Conservation (phyloP, 2,113 vertebrate genomes). For the Apodemus speciosus region DNA sequence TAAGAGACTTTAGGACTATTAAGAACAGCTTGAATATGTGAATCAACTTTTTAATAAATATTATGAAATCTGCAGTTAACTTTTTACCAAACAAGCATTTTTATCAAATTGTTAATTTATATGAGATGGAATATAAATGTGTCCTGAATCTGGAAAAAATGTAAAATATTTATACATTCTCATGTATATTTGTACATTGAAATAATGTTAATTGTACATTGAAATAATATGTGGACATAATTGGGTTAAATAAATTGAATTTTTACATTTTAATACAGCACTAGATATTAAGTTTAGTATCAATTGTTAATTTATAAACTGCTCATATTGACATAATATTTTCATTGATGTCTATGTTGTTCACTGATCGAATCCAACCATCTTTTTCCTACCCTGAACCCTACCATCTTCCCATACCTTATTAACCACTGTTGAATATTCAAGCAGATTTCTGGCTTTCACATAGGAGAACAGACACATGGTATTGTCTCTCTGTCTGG, state of each 20-base stretch:
- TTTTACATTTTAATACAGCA: background rate
- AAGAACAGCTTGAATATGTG: background rate
- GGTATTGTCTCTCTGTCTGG: background rate
- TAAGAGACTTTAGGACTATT: background rate
- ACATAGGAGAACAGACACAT: background rate
- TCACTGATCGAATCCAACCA: background rate
- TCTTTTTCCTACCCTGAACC: background rate
- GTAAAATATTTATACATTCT: conserved; percentile 21
- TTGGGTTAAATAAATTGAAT: conserved; percentile 4
- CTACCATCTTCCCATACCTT: background rate
- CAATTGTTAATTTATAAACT: background rate
- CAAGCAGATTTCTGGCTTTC: background rate
- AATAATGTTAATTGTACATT: background rate
- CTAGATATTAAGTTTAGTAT: background rate
- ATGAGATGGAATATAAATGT: background rate
- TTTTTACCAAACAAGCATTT: conserved; percentile 13
- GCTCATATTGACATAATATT: background rate
- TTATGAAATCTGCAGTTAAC: background rate
- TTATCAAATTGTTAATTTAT: conserved; percentile 14
- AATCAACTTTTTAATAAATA: conserved; percentile 26
- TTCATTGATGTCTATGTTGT: background rate
- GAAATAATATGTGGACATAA: conserved; percentile 4
- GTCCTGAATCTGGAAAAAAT: background rate
- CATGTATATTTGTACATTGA: background rate
- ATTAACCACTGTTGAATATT: background rate